A percentile compares a stretch with the other conserved stretches of the same genome.
Evolutionary conservation across 64 coral and sea anemone species (phyloP).

Genomic region (Stylophora pistillata): DNA sequence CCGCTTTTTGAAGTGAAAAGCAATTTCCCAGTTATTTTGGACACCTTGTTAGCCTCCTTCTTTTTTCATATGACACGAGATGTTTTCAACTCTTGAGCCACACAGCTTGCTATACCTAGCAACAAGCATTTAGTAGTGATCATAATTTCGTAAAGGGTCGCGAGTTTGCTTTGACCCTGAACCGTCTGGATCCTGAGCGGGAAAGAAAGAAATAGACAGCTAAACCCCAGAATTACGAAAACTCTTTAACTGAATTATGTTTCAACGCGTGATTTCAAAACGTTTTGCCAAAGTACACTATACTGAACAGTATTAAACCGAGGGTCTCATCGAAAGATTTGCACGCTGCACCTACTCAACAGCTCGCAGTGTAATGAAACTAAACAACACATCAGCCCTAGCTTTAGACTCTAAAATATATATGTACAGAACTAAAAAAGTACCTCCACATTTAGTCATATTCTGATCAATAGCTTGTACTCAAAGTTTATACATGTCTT

Average conservation of each 20-base stretch:
- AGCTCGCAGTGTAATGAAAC: no score
- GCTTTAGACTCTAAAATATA: background rate
- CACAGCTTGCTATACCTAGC: background rate
- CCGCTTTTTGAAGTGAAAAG: conserved; percentile 5
- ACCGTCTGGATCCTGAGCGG: background rate
- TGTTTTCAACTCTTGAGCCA: background rate
- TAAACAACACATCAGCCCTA: background rate
- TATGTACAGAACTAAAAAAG: no score
- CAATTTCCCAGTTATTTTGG: background rate
- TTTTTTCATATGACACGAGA: background rate
- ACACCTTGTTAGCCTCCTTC: conserved; percentile 13
- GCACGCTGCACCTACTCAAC: no score
- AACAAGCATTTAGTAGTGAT: background rate
- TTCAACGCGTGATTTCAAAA: background rate
- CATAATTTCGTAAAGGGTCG: background rate
- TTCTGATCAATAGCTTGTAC: no score
- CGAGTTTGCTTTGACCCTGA: background rate
- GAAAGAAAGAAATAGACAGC: background rate
- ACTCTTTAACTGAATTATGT: background rate
- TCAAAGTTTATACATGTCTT: no score
- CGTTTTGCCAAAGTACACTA: background rate
- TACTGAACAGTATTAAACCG: no score
- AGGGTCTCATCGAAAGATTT: no score
- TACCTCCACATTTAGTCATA: no score
- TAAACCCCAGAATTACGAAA: background rate